Base-by-base conservation (phyloP, 2,797 vertebrate genomes). In the Limosa lapponica region DNA sequence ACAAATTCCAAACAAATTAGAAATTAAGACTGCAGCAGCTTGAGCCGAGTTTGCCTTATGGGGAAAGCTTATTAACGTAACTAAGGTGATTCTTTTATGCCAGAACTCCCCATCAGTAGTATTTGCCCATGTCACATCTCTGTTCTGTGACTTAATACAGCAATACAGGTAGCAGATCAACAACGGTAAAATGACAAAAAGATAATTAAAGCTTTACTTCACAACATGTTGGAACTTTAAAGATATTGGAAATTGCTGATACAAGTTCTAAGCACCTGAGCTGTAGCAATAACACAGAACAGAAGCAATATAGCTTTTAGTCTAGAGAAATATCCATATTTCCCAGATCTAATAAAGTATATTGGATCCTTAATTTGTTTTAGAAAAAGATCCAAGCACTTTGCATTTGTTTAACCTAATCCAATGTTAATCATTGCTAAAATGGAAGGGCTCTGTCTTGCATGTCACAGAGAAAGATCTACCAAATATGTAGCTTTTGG, bases 331-430 rank as follows among this genome's bases (percentile, higher is more conserved):
- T 95, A 79, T 41, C n/a, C 10, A 25, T 67, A 79, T 93, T 91
- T 93, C 69, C 65, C 82, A 95, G 82, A 87, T 81, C 54, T 91
- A 95, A 94, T 95, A 86, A 88, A 48, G n/a, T 88, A 62, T 75
- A 91, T 81, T 83, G 75, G 34, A 74, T 85, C 65, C 61, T 57
- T 91, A 89, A 91, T 92, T 91, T 93, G 30, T 83, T 93, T 93
- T 57, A 93, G 77, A 85, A 91, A 78, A 73, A 69, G 48, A 82
- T 92, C 37, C 49, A 77, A 80, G 48, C 70, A 22, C 74, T 94
- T 96, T 92, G 61, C 37, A 87, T 91, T 92, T 93, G 41, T 91
- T 94, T 91, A 91, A 70, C 27, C 44, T 85, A 94, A 92, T 92
- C 44, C 61, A 79, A 9, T 79, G 54, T 69, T 83, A 75, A 66